Base-by-base conservation (phyloP, 2,888 invertebrate genomes). In the Drosophila neotestacea region DNA sequence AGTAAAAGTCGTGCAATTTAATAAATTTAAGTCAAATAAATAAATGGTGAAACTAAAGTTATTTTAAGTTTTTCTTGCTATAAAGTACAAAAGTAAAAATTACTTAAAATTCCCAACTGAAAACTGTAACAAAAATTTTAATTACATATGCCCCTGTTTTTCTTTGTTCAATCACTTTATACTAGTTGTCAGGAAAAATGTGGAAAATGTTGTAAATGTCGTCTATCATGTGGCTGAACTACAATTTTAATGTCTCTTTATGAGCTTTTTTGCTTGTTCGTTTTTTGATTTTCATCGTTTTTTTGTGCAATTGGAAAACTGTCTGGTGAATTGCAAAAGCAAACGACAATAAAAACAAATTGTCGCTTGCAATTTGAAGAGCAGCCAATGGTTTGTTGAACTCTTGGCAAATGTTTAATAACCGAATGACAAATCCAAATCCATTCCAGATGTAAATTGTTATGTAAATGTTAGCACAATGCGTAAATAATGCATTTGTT, bases 321-420 rank as follows among this genome's bases (percentile, higher is more conserved):
- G 66, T 55, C 54, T 51, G 58, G 38, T 28, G 50, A 10, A 56
- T 59, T 39, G 48, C 36, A 63, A 79, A 70, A 58, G 46, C 50
- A 46, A 56, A 47, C 51, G 71, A 60, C 48, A 52, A 66, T 47
- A 13, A 32, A 47, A 52, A 46, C 11, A 42, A 48, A 58, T 63
- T 47, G 60, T 42, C 44, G 27, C 44, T 34, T 73, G 68, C 70
- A 70, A 80, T 73, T 66, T 51, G 62, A 74, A 81, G 39, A 70
- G 56, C 47, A 32, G 7, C 10, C 27, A 27, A 50, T 11, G 44
- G 85, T 77, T 73, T 77, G 62, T 81, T 81, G 73, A 87, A 77
- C 85, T 28, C 27, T n/a, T 28, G n/a, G n/a, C 27, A 50, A 59
- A 70, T 63, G 47, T 54, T 61, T 39, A 54, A 58, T 59, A 58